Conservation (phyloP, 1,140 invertebrate genomes). For the Steinernema khuongi region DNA sequence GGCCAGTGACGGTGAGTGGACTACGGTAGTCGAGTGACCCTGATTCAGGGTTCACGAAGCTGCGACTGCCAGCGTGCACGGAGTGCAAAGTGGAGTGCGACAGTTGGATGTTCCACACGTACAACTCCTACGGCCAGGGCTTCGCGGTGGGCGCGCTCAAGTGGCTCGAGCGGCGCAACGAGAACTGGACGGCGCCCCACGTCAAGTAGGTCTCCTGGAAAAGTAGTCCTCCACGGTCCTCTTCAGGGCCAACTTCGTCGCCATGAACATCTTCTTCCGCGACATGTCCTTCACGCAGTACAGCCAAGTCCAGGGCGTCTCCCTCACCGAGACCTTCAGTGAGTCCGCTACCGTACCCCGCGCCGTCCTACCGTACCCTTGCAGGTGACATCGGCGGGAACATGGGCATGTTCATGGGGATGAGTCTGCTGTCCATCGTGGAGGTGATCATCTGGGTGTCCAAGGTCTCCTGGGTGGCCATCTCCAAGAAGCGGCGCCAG, state of each 20-base stretch:
- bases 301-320: constrained; percentile 48
- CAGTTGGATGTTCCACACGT: constrained; percentile 51
- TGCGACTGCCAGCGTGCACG: neutral
- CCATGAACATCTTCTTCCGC: constrained; percentile 55
- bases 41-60: neutral
- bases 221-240: neutral
- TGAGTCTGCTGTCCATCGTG: constrained; percentile 48
- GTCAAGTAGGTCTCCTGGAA: constrained; percentile 25
- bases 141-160: constrained; percentile 36
- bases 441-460: constrained; percentile 48
- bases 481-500: constrained; percentile 50
- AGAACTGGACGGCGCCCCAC: constrained; percentile 35
- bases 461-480: constrained; percentile 52
- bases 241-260: constrained; percentile 50
- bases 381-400: constrained; percentile 54
- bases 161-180: constrained; percentile 37
- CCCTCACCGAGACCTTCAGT: constrained; percentile 45
- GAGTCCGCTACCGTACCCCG: neutral
- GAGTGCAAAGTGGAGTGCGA: constrained; percentile 54
- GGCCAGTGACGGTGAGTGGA: neutral
- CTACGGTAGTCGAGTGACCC: neutral
- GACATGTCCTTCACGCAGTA: constrained; percentile 57
- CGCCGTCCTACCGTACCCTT: constrained; percentile 13
- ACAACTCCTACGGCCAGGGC: constrained; percentile 51
- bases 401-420: constrained; percentile 57